Evolutionary conservation across 2,797 vertebrate species (phyloP).

Genomic region (Poecilia picta): DNA sequence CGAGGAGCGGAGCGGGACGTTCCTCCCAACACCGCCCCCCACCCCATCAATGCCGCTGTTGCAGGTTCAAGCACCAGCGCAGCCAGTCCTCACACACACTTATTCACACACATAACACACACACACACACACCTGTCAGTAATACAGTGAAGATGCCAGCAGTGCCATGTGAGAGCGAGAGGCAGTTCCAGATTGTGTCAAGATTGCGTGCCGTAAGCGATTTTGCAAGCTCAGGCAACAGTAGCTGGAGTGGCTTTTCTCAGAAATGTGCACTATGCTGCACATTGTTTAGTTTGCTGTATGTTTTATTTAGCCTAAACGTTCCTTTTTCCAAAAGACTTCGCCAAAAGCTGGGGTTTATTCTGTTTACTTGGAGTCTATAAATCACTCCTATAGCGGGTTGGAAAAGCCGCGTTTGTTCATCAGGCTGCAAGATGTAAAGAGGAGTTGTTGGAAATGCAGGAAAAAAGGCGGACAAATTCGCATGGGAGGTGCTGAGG

Average conservation of each 20-base stretch:
- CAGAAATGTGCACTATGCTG: constrained; percentile 45
- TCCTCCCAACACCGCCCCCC: constrained; percentile 42
- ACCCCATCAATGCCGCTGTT: constrained; percentile 49
- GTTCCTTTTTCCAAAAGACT: constrained; percentile 20
- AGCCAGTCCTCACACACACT: constrained; percentile 19
- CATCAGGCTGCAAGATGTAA: constrained; percentile 45
- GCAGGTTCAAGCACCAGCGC: constrained; percentile 55
- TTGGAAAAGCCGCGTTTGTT: constrained; percentile 34
- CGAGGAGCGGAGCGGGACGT: constrained; percentile 56
- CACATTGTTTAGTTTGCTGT: constrained; percentile 35
- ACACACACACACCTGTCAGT: constrained; percentile 52
- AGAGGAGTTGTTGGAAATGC: constrained; percentile 29
- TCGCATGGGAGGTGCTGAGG: constrained; percentile 52
- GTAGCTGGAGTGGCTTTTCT: constrained; percentile 29
- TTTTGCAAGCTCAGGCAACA: constrained; percentile 39
- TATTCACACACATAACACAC: constrained; percentile 16
- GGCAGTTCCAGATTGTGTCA: constrained; percentile 52
- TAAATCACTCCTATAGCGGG: constrained; percentile 34
- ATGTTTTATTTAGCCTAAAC: constrained; percentile 30
- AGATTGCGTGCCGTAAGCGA: constrained; percentile 54
- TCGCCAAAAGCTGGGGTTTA: background rate
- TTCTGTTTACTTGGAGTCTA: constrained; percentile 20
- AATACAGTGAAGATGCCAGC: constrained; percentile 47
- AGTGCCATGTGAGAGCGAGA: constrained; percentile 49
- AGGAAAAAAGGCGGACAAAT: constrained; percentile 23